Evolutionary conservation across 2,113 vertebrate genomes (phyloP).

Genomic region (Corynorhinus townsendii): DNA sequence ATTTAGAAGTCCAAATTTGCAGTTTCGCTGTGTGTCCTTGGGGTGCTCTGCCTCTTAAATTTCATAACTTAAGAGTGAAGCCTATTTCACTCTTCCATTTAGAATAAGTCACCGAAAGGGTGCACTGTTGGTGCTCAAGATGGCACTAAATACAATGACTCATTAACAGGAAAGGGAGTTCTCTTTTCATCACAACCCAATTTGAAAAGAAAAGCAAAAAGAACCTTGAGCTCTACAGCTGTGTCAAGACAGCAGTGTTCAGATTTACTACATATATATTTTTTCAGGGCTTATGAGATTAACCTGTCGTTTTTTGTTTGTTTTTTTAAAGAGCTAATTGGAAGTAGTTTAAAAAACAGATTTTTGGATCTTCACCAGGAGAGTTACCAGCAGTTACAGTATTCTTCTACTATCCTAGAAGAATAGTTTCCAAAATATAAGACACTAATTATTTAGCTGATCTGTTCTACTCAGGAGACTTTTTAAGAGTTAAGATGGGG

Average conservation of each 20-base stretch:
- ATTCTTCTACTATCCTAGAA: not conserved
- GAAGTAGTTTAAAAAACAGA: slow-evolving; percentile 23
- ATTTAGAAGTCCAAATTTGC: not conserved
- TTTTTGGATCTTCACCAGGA: slow-evolving; percentile 4
- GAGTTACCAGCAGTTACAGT: not conserved
- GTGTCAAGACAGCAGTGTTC: not conserved
- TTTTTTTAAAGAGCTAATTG: slow-evolving; percentile 3
- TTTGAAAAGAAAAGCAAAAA: not conserved
- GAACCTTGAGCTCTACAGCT: not conserved
- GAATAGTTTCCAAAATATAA: slow-evolving; percentile 29
- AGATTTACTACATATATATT: not conserved
- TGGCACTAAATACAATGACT: not conserved
- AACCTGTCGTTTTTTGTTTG: no score
- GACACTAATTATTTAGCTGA: not conserved
- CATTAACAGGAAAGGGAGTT: not conserved
- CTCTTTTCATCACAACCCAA: not conserved
- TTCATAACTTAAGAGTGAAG: not conserved
- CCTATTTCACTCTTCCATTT: not conserved
- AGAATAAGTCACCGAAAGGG: not conserved
- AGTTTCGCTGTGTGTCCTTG: not conserved
- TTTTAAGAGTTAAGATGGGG: not conserved
- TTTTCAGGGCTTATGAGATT: not conserved
- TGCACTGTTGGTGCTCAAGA: not conserved
- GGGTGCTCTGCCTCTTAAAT: not conserved
- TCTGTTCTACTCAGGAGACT: not conserved